Conservation (phyloP, 2,797 vertebrate genomes). For the Chrosomus eos region DNA sequence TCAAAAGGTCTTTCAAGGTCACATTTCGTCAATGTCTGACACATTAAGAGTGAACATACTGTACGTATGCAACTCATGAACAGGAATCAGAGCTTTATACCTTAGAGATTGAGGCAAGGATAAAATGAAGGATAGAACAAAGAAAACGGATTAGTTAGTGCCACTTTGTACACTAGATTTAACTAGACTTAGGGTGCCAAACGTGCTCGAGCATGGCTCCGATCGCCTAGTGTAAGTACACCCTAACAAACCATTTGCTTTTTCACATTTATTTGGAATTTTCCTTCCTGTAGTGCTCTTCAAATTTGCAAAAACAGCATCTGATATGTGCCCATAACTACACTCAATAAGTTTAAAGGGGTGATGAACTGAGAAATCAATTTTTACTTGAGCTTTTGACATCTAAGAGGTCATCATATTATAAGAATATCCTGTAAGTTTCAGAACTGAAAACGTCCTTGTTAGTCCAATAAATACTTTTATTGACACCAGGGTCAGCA, state of each 20-base stretch:
- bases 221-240: not conserved
- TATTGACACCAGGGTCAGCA: too few relatives aligned
- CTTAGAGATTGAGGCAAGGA: not conserved
- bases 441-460: too few relatives aligned
- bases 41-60: not conserved
- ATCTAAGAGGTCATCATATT: too few relatives aligned
- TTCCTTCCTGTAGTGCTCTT: not conserved
- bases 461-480: too few relatives aligned
- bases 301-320: not conserved
- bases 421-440: too few relatives aligned
- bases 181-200: not conserved
- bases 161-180: not conserved
- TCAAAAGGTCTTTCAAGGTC: constrained; percentile 36
- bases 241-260: not conserved
- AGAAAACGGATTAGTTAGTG: not conserved
- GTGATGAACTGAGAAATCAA: too few relatives aligned
- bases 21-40: not conserved
- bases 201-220: not conserved
- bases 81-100: constrained; percentile 7
- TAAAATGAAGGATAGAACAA: not conserved
- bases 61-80: not conserved
- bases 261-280: not conserved
- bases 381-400: too few relatives aligned
- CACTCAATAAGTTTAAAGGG: not conserved
- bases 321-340: not conserved